phyloP scores from a whole-genome alignment of 2,113 vertebrate species.

The Nymphicus hollandicus region DNA sequence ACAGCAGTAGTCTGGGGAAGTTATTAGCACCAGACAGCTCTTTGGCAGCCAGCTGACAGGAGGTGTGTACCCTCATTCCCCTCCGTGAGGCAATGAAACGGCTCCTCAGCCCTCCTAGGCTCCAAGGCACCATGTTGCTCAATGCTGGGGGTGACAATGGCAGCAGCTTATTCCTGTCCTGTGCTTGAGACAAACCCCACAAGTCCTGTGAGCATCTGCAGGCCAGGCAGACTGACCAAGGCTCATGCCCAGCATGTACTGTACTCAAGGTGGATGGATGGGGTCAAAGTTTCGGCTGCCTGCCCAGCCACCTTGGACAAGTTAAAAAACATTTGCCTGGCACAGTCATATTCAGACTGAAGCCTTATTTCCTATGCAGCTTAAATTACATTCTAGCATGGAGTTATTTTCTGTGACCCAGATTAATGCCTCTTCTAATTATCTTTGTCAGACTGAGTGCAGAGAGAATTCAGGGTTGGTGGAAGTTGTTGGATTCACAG shows the following conservation, averaged over 20 bases:
- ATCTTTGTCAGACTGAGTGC: neutral
- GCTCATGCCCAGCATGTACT: rapidly evolving
- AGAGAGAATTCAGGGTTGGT: neutral
- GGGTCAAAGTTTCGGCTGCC: neutral
- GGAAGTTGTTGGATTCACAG: neutral
- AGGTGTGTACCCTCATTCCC: neutral
- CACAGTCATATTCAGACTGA: neutral
- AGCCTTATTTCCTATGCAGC: neutral
- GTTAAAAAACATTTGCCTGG: neutral
- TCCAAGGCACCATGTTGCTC: rapidly evolving
- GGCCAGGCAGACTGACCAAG: neutral
- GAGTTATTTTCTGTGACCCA: neutral
- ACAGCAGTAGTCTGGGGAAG: neutral
- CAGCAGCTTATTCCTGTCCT: neutral
- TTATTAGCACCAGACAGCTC: neutral
- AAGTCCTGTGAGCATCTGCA: neutral
- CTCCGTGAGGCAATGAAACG: neutral
- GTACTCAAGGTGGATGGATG: rapidly evolving
- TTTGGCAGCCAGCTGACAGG: neutral
- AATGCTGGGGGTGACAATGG: neutral
- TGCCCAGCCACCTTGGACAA: neutral
- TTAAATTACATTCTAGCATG: neutral
- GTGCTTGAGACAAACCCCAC: rapidly evolving
- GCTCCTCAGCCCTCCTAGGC: neutral
- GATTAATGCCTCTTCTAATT: neutral